Evolutionary conservation across 2,113 vertebrate genomes (phyloP).

Genomic region (Chrysemys picta): DNA sequence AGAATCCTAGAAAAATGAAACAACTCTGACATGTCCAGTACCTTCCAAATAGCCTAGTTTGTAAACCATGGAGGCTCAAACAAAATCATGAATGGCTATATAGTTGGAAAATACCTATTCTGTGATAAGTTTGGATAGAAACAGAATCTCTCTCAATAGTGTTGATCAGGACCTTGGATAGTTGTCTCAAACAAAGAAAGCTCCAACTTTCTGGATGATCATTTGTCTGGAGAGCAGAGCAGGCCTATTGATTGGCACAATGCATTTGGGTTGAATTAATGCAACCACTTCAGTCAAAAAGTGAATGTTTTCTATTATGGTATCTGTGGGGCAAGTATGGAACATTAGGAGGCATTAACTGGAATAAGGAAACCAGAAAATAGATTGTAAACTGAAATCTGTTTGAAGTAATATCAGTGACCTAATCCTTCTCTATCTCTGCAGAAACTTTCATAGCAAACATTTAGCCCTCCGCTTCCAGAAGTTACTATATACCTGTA

Average conservation of each 20-base stretch:
- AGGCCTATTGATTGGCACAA: neutral
- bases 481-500: neutral
- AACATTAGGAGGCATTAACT: neutral
- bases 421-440: neutral
- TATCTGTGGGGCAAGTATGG: neutral
- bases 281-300: neutral
- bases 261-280: neutral
- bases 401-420: neutral
- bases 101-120: neutral
- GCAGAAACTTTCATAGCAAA: neutral
- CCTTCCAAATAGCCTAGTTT: neutral
- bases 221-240: neutral
- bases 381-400: neutral
- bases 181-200: neutral
- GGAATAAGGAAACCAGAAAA: neutral
- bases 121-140: neutral
- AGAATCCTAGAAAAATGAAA: neutral
- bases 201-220: neutral
- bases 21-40: neutral
- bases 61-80: neutral
- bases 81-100: accelerated
- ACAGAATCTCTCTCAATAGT: accelerated
- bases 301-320: neutral
- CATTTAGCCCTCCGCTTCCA: neutral
- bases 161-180: neutral